Percentiles rank a stretch among this genome's conserved stretches.
phyloP scores from a whole-genome alignment of 2,113 vertebrate species.

The Trichechus manatus region DNA sequence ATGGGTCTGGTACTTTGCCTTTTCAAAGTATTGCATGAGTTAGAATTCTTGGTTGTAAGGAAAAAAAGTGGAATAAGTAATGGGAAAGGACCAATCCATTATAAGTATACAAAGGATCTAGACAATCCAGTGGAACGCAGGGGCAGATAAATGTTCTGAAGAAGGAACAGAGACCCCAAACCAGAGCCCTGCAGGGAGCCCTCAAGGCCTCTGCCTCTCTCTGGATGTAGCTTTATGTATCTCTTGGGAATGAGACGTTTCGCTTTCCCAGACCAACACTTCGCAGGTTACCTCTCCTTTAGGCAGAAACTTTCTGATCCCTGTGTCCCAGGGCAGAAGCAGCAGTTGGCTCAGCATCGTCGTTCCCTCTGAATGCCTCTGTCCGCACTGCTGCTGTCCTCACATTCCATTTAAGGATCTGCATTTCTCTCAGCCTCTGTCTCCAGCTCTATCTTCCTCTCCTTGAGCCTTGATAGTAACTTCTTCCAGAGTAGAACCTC shows the following conservation, averaged over 20 bases:
- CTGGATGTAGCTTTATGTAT: not conserved
- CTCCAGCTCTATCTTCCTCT: too few relatives aligned
- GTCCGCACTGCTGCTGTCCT: too few relatives aligned
- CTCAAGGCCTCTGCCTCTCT: not conserved
- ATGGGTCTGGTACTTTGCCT: not conserved
- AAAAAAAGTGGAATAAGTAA: not conserved
- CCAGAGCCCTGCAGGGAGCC: not conserved
- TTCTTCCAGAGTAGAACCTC: too few relatives aligned
- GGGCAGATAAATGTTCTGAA: not conserved
- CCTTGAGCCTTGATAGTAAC: too few relatives aligned
- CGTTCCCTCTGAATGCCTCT: too few relatives aligned
- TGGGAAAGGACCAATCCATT: not conserved
- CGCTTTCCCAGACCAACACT: not conserved
- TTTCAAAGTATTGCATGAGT: not conserved
- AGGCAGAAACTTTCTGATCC: too few relatives aligned
- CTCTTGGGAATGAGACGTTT: not conserved
- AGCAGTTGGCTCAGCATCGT: too few relatives aligned
- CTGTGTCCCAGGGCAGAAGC: too few relatives aligned
- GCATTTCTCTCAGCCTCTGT: too few relatives aligned
- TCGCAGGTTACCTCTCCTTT: too few relatives aligned
- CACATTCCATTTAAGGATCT: too few relatives aligned
- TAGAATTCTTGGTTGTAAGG: not conserved
- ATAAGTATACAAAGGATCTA: not conserved
- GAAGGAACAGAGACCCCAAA: not conserved
- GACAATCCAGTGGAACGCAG: not conserved